phyloP scores from a whole-genome alignment of 2,797 vertebrate species.

The Sciaenops ocellatus region DNA sequence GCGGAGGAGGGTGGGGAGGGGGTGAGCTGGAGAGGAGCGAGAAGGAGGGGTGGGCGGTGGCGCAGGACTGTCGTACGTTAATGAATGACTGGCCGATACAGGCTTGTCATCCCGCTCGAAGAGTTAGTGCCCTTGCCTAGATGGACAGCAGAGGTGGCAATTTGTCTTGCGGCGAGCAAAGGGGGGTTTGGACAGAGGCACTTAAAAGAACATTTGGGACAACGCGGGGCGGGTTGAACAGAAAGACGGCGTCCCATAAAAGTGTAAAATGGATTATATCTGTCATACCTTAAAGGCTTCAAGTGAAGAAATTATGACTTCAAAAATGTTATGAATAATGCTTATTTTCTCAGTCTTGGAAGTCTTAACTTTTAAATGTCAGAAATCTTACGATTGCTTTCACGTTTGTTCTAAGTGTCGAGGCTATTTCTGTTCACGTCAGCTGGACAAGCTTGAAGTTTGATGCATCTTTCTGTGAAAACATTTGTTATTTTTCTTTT shows the following conservation, averaged over 20 bases:
- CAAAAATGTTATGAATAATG: background rate
- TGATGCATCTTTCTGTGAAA: background rate
- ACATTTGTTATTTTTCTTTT: background rate
- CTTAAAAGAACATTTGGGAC: conserved; percentile 61
- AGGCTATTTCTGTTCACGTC: too few relatives aligned
- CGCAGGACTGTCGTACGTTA: conserved; percentile 30
- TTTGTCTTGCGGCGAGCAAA: conserved; percentile 34
- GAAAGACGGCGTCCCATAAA: conserved; percentile 41
- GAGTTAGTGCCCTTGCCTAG: conserved; percentile 54
- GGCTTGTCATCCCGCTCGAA: conserved; percentile 45
- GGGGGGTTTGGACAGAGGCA: conserved; percentile 34
- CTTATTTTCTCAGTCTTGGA: background rate
- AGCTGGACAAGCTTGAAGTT: background rate
- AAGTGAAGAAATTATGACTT: conserved; percentile 18
- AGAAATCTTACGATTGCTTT: background rate
- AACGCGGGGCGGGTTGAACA: conserved; percentile 1
- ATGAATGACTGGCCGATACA: conserved; percentile 49
- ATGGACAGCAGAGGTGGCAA: conserved; percentile 51
- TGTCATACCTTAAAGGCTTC: conserved; percentile 20
- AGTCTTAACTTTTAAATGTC: conserved; percentile 4
- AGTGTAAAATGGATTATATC: conserved; percentile 36
- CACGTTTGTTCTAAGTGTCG: too few relatives aligned
- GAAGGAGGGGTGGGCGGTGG: conserved; percentile 6
- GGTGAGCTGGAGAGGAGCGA: background rate
- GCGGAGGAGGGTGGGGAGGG: background rate